Conservation (phyloP, 2,888 invertebrate genomes). For the Baccha elongata region DNA sequence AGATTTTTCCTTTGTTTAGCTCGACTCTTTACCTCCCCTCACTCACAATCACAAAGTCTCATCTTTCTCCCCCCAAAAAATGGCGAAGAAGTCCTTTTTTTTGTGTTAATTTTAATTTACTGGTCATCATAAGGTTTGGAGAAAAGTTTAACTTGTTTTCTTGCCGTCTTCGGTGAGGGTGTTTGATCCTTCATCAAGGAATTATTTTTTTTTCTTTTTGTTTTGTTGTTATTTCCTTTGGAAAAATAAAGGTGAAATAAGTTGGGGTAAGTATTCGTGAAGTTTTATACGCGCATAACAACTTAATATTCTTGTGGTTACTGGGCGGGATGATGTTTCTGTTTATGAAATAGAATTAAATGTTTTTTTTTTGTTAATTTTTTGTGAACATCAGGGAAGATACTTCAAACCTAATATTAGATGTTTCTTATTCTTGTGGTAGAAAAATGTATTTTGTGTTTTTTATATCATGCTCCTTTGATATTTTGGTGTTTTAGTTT, state of each 20-base stretch:
- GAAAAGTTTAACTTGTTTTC: conserved; percentile 55
- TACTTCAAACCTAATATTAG: too few species aligned
- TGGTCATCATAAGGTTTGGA: conserved; percentile 55
- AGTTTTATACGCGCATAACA: not conserved
- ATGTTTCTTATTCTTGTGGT: too few species aligned
- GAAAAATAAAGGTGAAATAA: conserved; percentile 1
- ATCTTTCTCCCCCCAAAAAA: not conserved
- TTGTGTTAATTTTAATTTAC: conserved; percentile 61
- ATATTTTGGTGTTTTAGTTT: too few species aligned
- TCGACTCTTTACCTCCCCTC: not conserved
- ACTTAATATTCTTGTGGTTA: conserved; percentile 15
- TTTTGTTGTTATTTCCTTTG: conserved; percentile 31
- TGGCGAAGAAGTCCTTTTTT: conserved; percentile 42
- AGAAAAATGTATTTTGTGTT: too few species aligned
- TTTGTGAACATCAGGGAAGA: too few species aligned
- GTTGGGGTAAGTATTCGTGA: not conserved
- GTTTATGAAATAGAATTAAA: conserved; percentile 7
- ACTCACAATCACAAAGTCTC: not conserved
- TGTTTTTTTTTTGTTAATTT: too few species aligned
- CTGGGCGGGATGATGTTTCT: not conserved
- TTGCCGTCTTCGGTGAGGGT: conserved; percentile 25
- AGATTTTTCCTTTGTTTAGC: conserved; percentile 74
- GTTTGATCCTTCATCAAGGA: conserved; percentile 67
- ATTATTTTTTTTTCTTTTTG: conserved; percentile 28
- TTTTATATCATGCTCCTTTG: too few species aligned